Conservation (phyloP, 2,888 invertebrate genomes). For the Metallyticus violacea region DNA sequence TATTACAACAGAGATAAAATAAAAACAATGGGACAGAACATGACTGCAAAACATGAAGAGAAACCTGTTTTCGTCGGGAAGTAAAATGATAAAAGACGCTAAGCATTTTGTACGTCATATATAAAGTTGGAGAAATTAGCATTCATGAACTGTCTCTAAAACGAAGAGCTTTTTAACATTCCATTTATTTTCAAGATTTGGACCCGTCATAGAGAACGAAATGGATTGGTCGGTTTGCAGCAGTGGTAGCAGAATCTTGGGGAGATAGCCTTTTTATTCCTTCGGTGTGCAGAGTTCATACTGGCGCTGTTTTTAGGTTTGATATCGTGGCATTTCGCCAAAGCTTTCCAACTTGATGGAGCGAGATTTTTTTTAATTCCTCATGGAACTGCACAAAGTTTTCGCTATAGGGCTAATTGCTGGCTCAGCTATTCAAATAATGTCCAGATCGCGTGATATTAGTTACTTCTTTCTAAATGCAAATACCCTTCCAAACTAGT, state of each 20-base stretch:
- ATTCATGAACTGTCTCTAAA: not conserved
- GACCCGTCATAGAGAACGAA: not conserved
- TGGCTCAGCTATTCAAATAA: not conserved
- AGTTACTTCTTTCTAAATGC: not conserved
- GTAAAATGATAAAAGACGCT: too few relatives aligned
- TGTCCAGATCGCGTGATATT: not conserved
- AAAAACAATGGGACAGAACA: too few relatives aligned
- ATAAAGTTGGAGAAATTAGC: not conserved
- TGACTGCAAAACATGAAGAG: too few relatives aligned
- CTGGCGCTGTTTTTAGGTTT: not conserved
- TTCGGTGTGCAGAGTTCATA: not conserved
- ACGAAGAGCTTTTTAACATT: not conserved
- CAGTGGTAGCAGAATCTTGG: too few relatives aligned
- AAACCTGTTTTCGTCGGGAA: too few relatives aligned
- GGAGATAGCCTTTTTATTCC: too few relatives aligned
- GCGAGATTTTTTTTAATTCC: not conserved
- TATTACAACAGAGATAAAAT: too few relatives aligned
- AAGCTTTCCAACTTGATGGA: not conserved
- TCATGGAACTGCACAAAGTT: not conserved
- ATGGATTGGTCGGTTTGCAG: not conserved
- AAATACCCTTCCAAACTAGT: not conserved
- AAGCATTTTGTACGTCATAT: too few relatives aligned
- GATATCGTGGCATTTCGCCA: not conserved
- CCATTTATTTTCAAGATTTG: not conserved
- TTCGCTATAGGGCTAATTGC: not conserved